Base-by-base conservation (phyloP, 2,888 invertebrate species). In the Cephus runcator region DNA sequence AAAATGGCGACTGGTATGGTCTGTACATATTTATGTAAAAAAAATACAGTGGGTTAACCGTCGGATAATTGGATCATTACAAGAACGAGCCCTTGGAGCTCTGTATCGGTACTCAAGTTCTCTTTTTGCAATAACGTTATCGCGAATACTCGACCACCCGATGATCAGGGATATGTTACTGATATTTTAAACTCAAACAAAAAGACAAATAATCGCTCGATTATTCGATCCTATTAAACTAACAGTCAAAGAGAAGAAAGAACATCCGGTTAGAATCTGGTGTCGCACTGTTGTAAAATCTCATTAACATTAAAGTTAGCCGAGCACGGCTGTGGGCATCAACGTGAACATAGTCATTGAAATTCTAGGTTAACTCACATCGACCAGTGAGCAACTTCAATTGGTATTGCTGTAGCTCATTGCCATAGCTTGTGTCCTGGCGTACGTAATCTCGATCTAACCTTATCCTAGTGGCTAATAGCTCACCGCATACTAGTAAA, bases 11-110 rank as follows among this genome's bases (percentile, higher is more conserved):
- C 12, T 23, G 31, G 31, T 71, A 56, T 23, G 15, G 56, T 6
- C 56, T 56, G 56, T 0, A 56, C 56, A 9, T 56, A 56, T 56
- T 56, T 56, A 23, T 56, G 56, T 3, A 56, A 56, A 33, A 34
- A 34, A 15, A 71, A 30, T 23, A 34, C 30, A 34, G 31, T 23
- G 23, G 71, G 30, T 71, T 30, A 71, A 71, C 30, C n/a, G 34
- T 71, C 30, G 71, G 71, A 71, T 71, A 71, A 71, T 30, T 71
- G 71, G 71, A 11, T 30, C 71, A 15, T 71, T 71, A 71, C 23
- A 71, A 6, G 71, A 31, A 56, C 30, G 23, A 9, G 12, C 15
- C 34, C 31, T 71, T 71, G 11, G 34, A 30, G 71, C 11, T 11
- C 71, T n/a, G 34, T 71, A 71, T 23, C 71, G 71, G 71, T 30